A percentile compares a stretch with the other conserved stretches of the same genome.
These are phyloP conservation scores for Copidosoma aretas DNA, from an alignment of 2,888 invertebrate genomes.

Conservation along the genomic window DNA sequence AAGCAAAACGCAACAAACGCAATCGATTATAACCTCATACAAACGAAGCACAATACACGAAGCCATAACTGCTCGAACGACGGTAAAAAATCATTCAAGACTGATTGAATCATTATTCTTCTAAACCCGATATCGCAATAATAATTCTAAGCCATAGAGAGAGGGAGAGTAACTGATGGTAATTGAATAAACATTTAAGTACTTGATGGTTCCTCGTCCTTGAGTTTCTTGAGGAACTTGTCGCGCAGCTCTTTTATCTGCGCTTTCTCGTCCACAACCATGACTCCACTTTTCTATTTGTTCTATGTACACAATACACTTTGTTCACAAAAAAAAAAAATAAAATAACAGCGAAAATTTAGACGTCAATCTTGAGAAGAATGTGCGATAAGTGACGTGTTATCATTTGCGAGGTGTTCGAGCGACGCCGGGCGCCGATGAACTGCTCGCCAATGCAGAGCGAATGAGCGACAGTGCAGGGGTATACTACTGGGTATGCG, in stretches of 20 bases:
- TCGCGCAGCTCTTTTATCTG: conserved; percentile 54
- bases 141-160: not conserved
- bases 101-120: not conserved
- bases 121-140: not conserved
- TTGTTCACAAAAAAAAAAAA: too few relatives aligned
- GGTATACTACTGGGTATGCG: too few relatives aligned
- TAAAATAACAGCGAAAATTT: too few relatives aligned
- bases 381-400: not conserved
- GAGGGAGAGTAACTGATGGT: not conserved
- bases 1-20: not conserved
- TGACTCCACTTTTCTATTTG: not conserved
- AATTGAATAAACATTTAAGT: conserved; percentile 39
- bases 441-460: too few relatives aligned
- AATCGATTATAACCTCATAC: not conserved
- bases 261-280: conserved; percentile 22
- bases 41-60: not conserved
- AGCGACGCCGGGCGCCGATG: too few relatives aligned
- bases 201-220: conserved; percentile 54
- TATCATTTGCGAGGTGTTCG: too few relatives aligned
- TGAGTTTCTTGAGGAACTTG: conserved; percentile 55
- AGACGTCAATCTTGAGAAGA: too few relatives aligned
- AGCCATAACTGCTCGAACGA: too few relatives aligned
- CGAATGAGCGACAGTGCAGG: too few relatives aligned
- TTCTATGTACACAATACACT: too few relatives aligned
- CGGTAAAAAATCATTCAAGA: not conserved